Base-by-base conservation (phyloP, 2,797 vertebrate genomes). In the Argyrosomus regius region DNA sequence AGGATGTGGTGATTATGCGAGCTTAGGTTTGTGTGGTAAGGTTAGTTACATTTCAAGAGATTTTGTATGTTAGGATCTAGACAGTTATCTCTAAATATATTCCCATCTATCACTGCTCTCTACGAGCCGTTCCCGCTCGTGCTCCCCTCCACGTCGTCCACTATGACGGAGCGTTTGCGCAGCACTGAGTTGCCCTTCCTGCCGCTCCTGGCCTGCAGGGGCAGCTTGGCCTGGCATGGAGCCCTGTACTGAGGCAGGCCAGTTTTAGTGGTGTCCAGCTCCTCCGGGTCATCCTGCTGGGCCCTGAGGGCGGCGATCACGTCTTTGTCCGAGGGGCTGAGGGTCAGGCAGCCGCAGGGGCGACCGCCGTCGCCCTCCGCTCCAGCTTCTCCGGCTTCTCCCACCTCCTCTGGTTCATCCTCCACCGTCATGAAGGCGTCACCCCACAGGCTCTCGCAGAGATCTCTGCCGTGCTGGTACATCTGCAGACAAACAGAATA, bases 121-220 rank as follows among this genome's bases (percentile, higher is more conserved):
- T 96, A 96, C 84, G 96, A 89, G 72, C 96, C 95, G 12, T 97
- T 97, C 0, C 96, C 97, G 0, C 97, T 97, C 0, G 96, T 96
- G 0, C 97, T 97, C 14, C 96, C 96, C 16, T 94, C 94, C 3
- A 91, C 85, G 1, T 97, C 91, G 1, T 95, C 93, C 35, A 92
- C 74, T 1, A 93, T 66, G 24, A 95, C 16, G 0, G 94, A 93
- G 54, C 93, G 95, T 28, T 95, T 94, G 56, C 83, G 94, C 69
- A 95, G 86, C 77, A 91, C 89, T 0, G 78, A 72, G 87, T 91
- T 93, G 26, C 72, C 86, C 81, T 76, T 90, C 70, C 83, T 80
- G 73, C 77, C 62, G 9, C 75, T 84, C 43, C 76, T 81, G 60
- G 87, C 75, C 77, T 79, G 90, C 65, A 60, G 83, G 16, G 91